A percentile compares a stretch with the other conserved stretches of the same genome.
phyloP scores from a whole-genome alignment of 2,113 vertebrate species.

The Oceanites oceanicus region DNA sequence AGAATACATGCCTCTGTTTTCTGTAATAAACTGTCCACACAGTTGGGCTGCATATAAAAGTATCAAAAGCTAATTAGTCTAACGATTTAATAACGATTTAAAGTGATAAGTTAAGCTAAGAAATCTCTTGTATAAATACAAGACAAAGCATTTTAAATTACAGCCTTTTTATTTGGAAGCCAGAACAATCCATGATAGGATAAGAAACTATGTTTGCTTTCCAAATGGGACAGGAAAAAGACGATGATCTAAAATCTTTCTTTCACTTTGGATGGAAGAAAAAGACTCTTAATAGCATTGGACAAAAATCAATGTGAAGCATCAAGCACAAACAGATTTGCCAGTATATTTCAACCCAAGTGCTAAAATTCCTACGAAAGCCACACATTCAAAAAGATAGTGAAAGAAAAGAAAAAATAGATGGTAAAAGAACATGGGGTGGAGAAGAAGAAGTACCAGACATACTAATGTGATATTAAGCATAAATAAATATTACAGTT shows the following conservation, averaged over 20 bases:
- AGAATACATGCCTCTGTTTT: background rate
- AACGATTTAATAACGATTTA: background rate
- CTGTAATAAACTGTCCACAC: background rate
- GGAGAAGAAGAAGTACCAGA: background rate
- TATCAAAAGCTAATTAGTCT: background rate
- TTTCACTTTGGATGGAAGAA: background rate
- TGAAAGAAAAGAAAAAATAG: background rate
- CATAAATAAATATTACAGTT: background rate
- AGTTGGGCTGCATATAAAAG: constrained; percentile 18
- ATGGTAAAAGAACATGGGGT: background rate
- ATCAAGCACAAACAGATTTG: background rate
- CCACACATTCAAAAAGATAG: background rate
- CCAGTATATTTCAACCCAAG: background rate
- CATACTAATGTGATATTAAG: background rate
- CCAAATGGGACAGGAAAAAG: background rate
- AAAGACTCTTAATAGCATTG: background rate
- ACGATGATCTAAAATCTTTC: background rate
- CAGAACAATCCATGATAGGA: background rate
- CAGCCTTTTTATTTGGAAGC: background rate
- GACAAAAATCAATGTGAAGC: background rate
- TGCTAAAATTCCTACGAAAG: background rate
- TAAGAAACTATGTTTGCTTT: background rate
- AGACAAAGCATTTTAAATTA: background rate
- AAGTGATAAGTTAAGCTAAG: background rate
- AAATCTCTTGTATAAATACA: background rate